These are phyloP conservation scores for Gasterosteus nipponicus DNA, from an alignment of 2,113 vertebrate genomes.

Conservation along the genomic window DNA sequence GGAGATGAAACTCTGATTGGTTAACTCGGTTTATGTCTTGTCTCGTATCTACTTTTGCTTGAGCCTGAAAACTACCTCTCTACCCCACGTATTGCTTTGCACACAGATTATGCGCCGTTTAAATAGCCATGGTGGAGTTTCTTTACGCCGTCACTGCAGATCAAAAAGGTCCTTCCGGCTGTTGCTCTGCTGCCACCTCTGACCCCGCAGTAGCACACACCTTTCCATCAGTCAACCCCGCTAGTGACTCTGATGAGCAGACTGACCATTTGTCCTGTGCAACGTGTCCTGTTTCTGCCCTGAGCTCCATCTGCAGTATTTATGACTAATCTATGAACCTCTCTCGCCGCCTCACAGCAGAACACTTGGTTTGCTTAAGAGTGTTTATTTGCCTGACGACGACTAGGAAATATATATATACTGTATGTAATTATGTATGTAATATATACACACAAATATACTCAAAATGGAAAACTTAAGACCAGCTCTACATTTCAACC, in stretches of 20 bases:
- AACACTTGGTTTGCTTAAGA: neutral
- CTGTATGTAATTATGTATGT: too few relatives aligned
- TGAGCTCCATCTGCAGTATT: constrained; percentile 27
- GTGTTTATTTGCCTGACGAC: neutral
- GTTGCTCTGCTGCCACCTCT: neutral
- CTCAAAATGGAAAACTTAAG: too few relatives aligned
- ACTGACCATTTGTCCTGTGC: constrained; percentile 25
- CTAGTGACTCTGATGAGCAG: constrained; percentile 32
- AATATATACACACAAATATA: too few relatives aligned
- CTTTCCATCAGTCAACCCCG: neutral
- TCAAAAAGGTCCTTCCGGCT: neutral
- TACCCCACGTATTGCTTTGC: neutral
- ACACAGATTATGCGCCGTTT: neutral
- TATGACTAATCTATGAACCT: constrained; percentile 13
- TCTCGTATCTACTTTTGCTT: neutral
- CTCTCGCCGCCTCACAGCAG: neutral
- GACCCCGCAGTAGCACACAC: neutral
- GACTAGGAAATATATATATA: neutral
- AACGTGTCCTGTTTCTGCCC: constrained; percentile 22
- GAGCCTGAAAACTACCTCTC: neutral
- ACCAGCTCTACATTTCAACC: too few relatives aligned
- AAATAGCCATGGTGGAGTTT: neutral
- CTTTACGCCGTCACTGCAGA: neutral
- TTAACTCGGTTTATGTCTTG: neutral
- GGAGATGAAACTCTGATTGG: neutral